phyloP scores from a whole-genome alignment of 2,113 vertebrate species.

The Carassius carassius region DNA sequence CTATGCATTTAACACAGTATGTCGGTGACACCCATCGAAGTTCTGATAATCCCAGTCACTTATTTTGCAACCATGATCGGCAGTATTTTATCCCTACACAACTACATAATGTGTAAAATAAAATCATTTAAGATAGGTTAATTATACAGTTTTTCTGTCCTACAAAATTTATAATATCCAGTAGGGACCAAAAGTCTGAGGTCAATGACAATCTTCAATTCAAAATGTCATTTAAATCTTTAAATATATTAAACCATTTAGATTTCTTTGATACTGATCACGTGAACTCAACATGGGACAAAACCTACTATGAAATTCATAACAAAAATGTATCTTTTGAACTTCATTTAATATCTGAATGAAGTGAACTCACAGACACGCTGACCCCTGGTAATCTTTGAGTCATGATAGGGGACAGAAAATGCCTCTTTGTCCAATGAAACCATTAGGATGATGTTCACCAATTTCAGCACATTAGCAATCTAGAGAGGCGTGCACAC shows the following conservation, averaged over 20 bases:
- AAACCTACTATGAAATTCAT: neutral
- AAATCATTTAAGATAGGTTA: neutral
- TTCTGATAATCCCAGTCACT: neutral
- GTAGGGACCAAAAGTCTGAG: neutral
- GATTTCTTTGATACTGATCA: neutral
- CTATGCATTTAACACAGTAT: neutral
- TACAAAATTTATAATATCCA: neutral
- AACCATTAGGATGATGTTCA: conserved; percentile 1
- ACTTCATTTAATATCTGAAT: neutral
- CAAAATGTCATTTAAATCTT: neutral
- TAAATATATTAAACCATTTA: neutral
- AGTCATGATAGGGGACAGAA: neutral
- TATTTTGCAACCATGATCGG: neutral
- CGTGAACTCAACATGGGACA: neutral
- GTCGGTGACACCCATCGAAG: neutral
- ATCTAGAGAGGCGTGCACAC: conserved; percentile 45
- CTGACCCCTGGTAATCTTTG: conserved; percentile 24
- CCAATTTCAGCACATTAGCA: conserved; percentile 46
- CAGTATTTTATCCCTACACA: neutral
- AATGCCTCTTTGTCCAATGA: conserved; percentile 34
- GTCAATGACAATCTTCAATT: neutral
- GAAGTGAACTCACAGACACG: conserved; percentile 51
- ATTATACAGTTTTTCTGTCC: too few relatives aligned
- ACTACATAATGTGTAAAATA: neutral
- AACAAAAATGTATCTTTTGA: neutral